These are phyloP conservation scores for Pogonus chalceus DNA, from an alignment of 1,140 invertebrate genomes.

Conservation along the genomic window DNA sequence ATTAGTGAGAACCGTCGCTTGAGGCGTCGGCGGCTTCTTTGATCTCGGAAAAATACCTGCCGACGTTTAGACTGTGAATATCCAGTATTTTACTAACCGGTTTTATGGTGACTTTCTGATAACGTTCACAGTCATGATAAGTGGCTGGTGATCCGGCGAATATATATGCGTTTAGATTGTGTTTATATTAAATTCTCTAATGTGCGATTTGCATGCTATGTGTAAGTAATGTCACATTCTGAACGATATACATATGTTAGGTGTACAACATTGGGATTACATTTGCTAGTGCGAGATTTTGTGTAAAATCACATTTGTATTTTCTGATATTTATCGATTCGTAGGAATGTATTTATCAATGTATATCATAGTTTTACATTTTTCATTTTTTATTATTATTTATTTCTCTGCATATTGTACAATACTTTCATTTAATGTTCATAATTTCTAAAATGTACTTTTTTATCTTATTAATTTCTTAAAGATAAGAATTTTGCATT, in stretches of 20 bases:
- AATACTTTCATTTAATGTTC: too few relatives aligned
- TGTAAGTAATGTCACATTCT: neutral
- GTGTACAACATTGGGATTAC: neutral
- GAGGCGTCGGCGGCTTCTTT: constrained; percentile 25
- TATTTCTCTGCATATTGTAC: too few relatives aligned
- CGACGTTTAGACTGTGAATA: constrained; percentile 19
- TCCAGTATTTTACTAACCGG: neutral
- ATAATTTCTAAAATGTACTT: too few relatives aligned
- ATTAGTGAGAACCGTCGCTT: constrained; percentile 37
- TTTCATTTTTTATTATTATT: too few relatives aligned
- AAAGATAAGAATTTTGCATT: too few relatives aligned
- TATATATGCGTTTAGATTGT: constrained; percentile 4
- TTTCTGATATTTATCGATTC: constrained; percentile 2
- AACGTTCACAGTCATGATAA: too few relatives aligned
- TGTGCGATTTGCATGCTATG: neutral
- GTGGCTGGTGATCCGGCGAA: too few relatives aligned
- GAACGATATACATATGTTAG: neutral
- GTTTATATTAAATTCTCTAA: neutral
- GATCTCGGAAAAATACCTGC: constrained; percentile 29
- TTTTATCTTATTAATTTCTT: too few relatives aligned
- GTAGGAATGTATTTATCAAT: neutral
- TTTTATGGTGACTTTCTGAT: too few relatives aligned
- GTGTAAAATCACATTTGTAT: constrained; percentile 5
- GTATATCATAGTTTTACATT: too few relatives aligned
- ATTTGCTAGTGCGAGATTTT: neutral